Evolutionary conservation across 2,797 vertebrate genomes (phyloP).

Genomic region (Rhadinocentrus ornatus): DNA sequence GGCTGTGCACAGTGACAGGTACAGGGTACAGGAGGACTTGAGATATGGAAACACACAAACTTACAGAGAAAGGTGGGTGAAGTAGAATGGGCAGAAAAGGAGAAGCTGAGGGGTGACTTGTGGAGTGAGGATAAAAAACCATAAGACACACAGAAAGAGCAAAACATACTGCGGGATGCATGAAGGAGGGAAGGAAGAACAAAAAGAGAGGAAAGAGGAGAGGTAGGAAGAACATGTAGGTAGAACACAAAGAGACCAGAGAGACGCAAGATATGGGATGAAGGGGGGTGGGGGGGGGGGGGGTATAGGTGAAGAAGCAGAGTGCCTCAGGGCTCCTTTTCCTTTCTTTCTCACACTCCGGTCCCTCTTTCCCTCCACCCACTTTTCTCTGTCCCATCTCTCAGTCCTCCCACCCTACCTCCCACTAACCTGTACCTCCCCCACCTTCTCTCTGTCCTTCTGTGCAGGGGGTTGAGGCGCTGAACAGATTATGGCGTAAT

Average conservation of each 20-base stretch:
- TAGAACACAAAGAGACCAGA: constrained; percentile 25
- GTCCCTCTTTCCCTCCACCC: constrained; percentile 40
- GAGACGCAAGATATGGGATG: constrained; percentile 46
- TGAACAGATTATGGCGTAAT: constrained; percentile 99
- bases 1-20: constrained; percentile 77
- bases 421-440: constrained; percentile 31
- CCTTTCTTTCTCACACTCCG: constrained; percentile 27
- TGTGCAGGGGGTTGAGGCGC: constrained; percentile 87
- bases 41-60: constrained; percentile 65
- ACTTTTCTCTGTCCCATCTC: constrained; percentile 57
- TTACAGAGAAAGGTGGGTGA: constrained; percentile 56
- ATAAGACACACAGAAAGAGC: constrained; percentile 38
- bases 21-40: constrained; percentile 73
- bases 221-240: constrained; percentile 25
- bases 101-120: constrained; percentile 3
- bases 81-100: constrained; percentile 29
- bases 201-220: neutral
- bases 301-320: constrained; percentile 55
- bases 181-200: constrained; percentile 19
- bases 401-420: constrained; percentile 26
- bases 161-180: constrained; percentile 21
- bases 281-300: constrained; percentile 26
- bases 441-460: constrained; percentile 70
- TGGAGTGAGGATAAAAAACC: constrained; percentile 32
- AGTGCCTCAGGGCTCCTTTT: constrained; percentile 78